Percentiles rank a stretch among this genome's conserved stretches.
These are phyloP conservation scores for Pollenia labialis DNA, from an alignment of 2,888 invertebrate genomes.

Conservation along the genomic window DNA sequence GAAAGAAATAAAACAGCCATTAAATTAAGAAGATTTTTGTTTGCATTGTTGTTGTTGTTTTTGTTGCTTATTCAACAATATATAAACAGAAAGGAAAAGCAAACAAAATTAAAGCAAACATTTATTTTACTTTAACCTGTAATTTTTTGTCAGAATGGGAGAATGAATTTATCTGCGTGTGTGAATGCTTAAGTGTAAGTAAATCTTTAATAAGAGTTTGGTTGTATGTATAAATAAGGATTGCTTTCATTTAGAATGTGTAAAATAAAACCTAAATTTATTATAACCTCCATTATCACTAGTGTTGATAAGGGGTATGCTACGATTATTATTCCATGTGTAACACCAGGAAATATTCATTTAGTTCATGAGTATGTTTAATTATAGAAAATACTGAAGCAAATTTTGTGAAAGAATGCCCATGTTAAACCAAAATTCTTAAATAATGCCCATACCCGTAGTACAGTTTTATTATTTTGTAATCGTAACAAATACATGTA, in stretches of 20 bases:
- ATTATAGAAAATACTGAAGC: no score
- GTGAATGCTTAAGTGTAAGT: neutral
- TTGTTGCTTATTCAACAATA: slow-evolving; percentile 59
- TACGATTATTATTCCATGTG: no score
- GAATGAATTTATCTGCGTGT: neutral
- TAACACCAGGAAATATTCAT: no score
- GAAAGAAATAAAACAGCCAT: slow-evolving; percentile 61
- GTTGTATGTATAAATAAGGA: neutral
- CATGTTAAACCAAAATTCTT: no score
- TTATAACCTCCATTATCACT: no score
- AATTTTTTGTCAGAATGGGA: neutral
- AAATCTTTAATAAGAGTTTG: neutral
- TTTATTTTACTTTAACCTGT: slow-evolving; percentile 56
- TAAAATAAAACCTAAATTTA: no score
- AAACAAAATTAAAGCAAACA: slow-evolving; percentile 45
- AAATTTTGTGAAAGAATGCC: no score
- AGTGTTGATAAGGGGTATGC: no score
- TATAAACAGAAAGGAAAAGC: neutral
- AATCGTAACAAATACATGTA: no score
- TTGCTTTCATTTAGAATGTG: neutral
- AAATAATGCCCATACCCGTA: no score
- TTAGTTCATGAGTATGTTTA: no score
- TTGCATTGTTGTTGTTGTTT: slow-evolving; percentile 31
- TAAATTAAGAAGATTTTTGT: slow-evolving; percentile 43
- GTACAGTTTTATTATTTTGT: no score